Evolutionary conservation across 1,140 invertebrate genomes (phyloP).

Genomic region (Lineus longissimus): DNA sequence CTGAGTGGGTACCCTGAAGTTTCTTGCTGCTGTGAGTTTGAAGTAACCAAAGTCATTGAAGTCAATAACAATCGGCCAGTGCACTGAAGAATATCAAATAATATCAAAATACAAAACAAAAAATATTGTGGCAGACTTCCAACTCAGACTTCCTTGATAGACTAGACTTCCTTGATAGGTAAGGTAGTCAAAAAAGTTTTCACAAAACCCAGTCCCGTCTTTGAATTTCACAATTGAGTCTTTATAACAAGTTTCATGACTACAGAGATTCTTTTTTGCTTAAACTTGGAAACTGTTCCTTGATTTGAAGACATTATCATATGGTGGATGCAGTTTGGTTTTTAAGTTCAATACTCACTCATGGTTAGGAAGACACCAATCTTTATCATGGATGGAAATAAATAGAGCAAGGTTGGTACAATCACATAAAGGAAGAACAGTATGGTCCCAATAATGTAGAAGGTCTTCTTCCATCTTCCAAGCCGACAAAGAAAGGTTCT

Average conservation of each 20-base stretch:
- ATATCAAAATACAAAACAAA: not conserved
- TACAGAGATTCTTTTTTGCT: too few species aligned
- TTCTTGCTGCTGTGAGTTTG: slow-evolving; percentile 38
- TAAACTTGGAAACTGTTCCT: too few species aligned
- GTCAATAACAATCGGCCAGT: slow-evolving; percentile 46
- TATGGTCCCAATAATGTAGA: slow-evolving; percentile 4
- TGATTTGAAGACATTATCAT: too few species aligned
- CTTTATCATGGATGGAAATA: slow-evolving; percentile 33
- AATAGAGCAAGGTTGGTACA: slow-evolving; percentile 8
- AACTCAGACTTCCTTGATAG: too few species aligned
- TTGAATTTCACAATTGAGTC: too few species aligned
- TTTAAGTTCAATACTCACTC: slow-evolving; percentile 22
- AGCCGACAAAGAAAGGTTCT: not conserved
- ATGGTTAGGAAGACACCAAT: slow-evolving; percentile 36
- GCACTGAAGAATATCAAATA: slow-evolving; percentile 26
- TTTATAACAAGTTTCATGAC: too few species aligned
- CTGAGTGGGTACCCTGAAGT: slow-evolving; percentile 5
- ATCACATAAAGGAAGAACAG: slow-evolving; percentile 12
- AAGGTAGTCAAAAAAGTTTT: too few species aligned
- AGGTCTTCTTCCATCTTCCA: not conserved
- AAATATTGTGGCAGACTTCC: too few species aligned
- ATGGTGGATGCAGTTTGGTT: too few species aligned
- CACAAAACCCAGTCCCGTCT: too few species aligned
- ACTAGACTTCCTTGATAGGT: too few species aligned
- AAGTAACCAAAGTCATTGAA: slow-evolving; percentile 40